A percentile compares a stretch with the other conserved stretches of the same genome.
These are phyloP conservation scores for Mantis religiosa DNA, from an alignment of 2,888 invertebrate genomes.

Conservation along the genomic window DNA sequence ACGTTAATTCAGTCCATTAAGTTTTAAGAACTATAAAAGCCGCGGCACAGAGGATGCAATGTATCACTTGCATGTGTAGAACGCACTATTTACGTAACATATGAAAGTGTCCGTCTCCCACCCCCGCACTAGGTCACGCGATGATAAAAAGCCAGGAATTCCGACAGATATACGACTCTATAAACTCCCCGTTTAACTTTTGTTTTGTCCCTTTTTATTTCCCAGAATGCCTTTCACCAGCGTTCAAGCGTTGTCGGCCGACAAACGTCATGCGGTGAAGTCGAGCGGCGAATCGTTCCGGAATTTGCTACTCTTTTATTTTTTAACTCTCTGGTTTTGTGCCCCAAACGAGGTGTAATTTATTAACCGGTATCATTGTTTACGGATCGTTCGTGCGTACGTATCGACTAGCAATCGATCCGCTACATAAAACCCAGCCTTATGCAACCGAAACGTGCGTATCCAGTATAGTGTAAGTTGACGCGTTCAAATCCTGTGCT, in stretches of 20 bases:
- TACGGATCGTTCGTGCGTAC: not conserved
- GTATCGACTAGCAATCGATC: not conserved
- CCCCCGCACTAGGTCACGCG: not conserved
- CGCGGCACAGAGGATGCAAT: not conserved
- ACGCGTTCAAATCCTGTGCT: not conserved
- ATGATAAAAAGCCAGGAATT: not conserved
- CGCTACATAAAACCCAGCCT: not conserved
- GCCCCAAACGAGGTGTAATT: not conserved
- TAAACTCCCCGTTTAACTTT: not conserved
- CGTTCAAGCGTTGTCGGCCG: not conserved
- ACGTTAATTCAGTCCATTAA: not conserved
- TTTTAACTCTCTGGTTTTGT: not conserved
- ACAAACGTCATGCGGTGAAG: not conserved
- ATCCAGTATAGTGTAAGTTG: not conserved
- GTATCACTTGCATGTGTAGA: not conserved
- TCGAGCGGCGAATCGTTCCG: not conserved
- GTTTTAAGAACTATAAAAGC: not conserved
- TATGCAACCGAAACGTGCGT: not conserved
- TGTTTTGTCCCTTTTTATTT: not conserved
- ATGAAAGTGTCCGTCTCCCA: not conserved
- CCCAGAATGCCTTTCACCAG: not conserved
- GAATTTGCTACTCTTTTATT: not conserved
- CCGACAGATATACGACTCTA: not conserved
- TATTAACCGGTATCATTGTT: not conserved
- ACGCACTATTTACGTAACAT: not conserved